Percentiles rank a stretch among this genome's conserved stretches.
Conservation (phyloP, 2,888 invertebrate genomes). For the Philereme transversata region DNA sequence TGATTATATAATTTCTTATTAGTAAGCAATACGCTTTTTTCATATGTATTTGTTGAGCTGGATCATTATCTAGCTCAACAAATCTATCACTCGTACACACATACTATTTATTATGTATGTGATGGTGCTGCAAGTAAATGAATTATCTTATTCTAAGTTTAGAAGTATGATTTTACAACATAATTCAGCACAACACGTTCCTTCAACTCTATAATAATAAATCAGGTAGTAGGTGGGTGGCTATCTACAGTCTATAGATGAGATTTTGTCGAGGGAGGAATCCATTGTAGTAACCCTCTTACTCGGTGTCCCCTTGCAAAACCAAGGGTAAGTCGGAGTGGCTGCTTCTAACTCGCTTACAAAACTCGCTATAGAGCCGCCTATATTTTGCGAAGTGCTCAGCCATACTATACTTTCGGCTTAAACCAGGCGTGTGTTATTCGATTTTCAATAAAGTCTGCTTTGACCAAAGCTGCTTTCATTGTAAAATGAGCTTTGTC, state of each 20-base stretch:
- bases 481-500: too few relatives aligned
- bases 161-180: conserved; percentile 8
- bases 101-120: too few relatives aligned
- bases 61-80: too few relatives aligned
- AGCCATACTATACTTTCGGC: conserved; percentile 6
- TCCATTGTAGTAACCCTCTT: conserved; percentile 80
- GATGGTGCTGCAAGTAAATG: too few relatives aligned
- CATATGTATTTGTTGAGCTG: too few relatives aligned
- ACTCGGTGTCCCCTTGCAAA: conserved; percentile 56
- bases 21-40: conserved; percentile 6
- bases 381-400: conserved; percentile 47
- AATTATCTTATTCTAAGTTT: neutral
- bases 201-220: too few relatives aligned
- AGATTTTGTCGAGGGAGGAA: conserved; percentile 72
- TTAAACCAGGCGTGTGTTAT: too few relatives aligned
- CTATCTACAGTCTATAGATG: conserved; percentile 43
- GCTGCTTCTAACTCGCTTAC: conserved; percentile 57
- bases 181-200: conserved; percentile 17
- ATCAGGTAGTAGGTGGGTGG: conserved; percentile 10
- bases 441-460: too few relatives aligned
- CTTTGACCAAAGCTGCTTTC: too few relatives aligned
- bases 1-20: conserved; percentile 8
- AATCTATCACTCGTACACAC: too few relatives aligned
- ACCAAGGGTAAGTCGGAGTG: conserved; percentile 66
- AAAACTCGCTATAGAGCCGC: conserved; percentile 51